Conservation (phyloP, 1,140 invertebrate species). For the Lordiphosa mommai region DNA sequence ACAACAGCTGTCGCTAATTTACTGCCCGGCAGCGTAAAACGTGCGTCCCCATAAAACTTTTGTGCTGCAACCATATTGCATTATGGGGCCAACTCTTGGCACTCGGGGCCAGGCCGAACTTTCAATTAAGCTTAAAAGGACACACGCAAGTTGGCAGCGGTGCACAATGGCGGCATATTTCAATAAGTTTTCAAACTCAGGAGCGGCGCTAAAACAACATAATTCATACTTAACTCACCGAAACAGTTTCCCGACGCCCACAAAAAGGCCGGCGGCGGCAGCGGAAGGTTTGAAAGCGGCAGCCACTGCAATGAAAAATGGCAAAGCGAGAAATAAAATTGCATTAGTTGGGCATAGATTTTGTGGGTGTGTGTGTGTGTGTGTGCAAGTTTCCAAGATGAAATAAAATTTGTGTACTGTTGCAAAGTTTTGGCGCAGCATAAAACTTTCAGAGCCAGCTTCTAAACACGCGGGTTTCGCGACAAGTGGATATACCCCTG, state of each 20-base stretch:
- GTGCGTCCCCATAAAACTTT: slow-evolving; percentile 44
- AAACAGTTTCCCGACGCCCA: slow-evolving; percentile 59
- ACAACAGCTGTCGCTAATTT: slow-evolving; percentile 63
- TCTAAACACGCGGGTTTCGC: slow-evolving; percentile 51
- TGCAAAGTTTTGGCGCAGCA: slow-evolving; percentile 52
- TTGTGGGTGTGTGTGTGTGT: slow-evolving; percentile 11
- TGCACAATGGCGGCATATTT: slow-evolving; percentile 50
- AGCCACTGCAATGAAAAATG: slow-evolving; percentile 57
- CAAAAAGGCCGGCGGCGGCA: slow-evolving; percentile 26
- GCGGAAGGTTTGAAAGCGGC: slow-evolving; percentile 14
- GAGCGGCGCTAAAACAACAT: slow-evolving; percentile 62
- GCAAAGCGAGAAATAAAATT: slow-evolving; percentile 61
- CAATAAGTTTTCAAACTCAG: slow-evolving; percentile 73
- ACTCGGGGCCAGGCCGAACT: slow-evolving; percentile 27
- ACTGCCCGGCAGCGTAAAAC: slow-evolving; percentile 31
- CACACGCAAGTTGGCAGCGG: slow-evolving; percentile 56
- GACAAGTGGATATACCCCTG: slow-evolving; percentile 11
- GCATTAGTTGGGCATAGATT: slow-evolving; percentile 46
- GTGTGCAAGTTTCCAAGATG: slow-evolving; percentile 48
- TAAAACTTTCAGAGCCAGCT: slow-evolving; percentile 65
- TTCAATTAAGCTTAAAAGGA: slow-evolving; percentile 71
- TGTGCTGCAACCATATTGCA: slow-evolving; percentile 44
- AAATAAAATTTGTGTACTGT: slow-evolving; percentile 76
- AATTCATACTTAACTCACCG: slow-evolving; percentile 77
- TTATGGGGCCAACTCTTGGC: slow-evolving; percentile 23